Evolutionary conservation across 2,113 vertebrate genomes (phyloP).

Genomic region (Numida meleagris): DNA sequence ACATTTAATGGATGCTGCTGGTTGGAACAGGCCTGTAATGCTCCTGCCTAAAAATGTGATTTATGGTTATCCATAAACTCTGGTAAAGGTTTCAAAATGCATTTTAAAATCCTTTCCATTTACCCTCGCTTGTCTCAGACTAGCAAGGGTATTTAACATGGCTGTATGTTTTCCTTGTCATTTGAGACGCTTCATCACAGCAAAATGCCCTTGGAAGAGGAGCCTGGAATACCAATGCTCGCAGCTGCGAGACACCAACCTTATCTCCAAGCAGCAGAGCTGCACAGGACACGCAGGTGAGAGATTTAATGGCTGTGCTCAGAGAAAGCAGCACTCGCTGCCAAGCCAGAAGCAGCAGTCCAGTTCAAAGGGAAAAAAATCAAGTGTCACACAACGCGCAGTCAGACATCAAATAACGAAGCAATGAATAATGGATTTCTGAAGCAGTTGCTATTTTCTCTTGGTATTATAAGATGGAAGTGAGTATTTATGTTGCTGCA

Average conservation of each 20-base stretch:
- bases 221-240: slow-evolving; percentile 40
- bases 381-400: not conserved
- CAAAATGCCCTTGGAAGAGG: slow-evolving; percentile 64
- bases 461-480: not conserved
- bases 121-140: not conserved
- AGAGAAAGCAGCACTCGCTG: slow-evolving; percentile 2
- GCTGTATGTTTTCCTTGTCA: slow-evolving; percentile 46
- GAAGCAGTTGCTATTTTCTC: not conserved
- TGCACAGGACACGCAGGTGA: slow-evolving; percentile 65
- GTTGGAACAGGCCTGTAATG: not conserved
- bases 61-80: not conserved
- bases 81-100: slow-evolving; percentile 21
- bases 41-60: not conserved
- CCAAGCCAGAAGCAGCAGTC: slow-evolving; percentile 33
- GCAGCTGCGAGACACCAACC: slow-evolving; percentile 12
- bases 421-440: slow-evolving; percentile 15
- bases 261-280: slow-evolving; percentile 68
- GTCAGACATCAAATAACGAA: slow-evolving; percentile 20
- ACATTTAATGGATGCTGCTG: not conserved
- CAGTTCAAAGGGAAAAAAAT: not conserved
- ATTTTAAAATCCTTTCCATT: slow-evolving; percentile 37
- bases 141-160: slow-evolving; percentile 12
- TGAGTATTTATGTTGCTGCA: not conserved
- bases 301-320: slow-evolving; percentile 59
- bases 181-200: slow-evolving; percentile 21